phyloP scores from a whole-genome alignment of 2,113 vertebrate species.

The Nycticorax nycticorax region DNA sequence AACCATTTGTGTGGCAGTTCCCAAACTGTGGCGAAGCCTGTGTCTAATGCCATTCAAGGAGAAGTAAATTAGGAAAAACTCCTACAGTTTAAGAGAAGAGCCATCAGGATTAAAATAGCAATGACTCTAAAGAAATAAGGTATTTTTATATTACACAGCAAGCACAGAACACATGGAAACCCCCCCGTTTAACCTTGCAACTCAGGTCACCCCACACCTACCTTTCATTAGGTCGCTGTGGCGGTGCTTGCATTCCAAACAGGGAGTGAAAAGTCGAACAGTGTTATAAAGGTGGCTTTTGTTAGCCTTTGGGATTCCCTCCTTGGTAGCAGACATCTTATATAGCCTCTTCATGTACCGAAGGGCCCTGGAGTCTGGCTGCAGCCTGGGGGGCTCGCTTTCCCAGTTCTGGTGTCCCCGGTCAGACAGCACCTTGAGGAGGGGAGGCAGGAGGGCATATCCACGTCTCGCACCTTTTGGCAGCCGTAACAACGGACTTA shows the following conservation, averaged over 20 bases:
- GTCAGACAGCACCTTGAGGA: slow-evolving; percentile 82
- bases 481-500: not conserved
- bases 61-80: not conserved
- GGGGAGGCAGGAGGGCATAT: slow-evolving; percentile 70
- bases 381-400: slow-evolving; percentile 41
- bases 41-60: not conserved
- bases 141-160: not conserved
- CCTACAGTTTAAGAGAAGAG: not conserved
- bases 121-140: not conserved
- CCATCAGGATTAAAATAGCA: not conserved
- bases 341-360: slow-evolving; percentile 90
- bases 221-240: slow-evolving; percentile 66
- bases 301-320: slow-evolving; percentile 77
- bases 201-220: not conserved
- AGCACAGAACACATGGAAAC: fast-evolving
- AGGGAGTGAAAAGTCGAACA: slow-evolving; percentile 85
- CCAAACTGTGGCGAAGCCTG: not conserved
- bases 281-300: slow-evolving; percentile 84
- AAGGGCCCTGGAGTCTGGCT: slow-evolving; percentile 84
- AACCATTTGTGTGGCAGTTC: not conserved
- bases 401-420: slow-evolving; percentile 56
- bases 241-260: slow-evolving; percentile 71
- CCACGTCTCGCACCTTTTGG: not conserved
- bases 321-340: slow-evolving; percentile 80
- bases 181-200: fast-evolving